Evolutionary conservation across 2,888 invertebrate genomes (phyloP).

Genomic region (Euspilapteryx auroguttella): DNA sequence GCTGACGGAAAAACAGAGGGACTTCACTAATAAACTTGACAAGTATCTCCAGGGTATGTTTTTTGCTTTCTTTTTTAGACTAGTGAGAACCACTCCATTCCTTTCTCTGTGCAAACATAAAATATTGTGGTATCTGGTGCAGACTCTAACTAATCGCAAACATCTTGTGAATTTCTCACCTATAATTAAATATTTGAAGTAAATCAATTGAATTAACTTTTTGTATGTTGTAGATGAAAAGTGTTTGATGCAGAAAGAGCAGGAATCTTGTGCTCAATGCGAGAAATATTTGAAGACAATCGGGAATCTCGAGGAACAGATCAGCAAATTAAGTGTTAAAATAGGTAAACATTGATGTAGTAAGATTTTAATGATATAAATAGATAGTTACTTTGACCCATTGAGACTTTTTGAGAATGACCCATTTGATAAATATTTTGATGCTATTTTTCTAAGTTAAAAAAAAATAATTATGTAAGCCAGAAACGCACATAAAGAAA

Average conservation of each 20-base stretch:
- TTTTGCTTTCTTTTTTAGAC: too few relatives aligned
- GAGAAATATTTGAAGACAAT: slow-evolving; percentile 37
- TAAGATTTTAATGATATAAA: too few relatives aligned
- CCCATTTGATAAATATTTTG: slow-evolving; percentile 1
- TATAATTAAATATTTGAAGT: too few relatives aligned
- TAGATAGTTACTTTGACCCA: slow-evolving; percentile 9
- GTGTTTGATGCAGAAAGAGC: slow-evolving; percentile 37
- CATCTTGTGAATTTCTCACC: too few relatives aligned
- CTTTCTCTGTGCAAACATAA: too few relatives aligned
- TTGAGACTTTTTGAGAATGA: background rate
- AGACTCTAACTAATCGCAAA: too few relatives aligned
- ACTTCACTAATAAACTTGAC: slow-evolving; percentile 41
- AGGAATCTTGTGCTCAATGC: slow-evolving; percentile 35
- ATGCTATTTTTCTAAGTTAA: too few relatives aligned
- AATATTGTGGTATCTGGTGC: too few relatives aligned
- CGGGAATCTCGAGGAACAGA: slow-evolving; percentile 33
- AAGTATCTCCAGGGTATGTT: slow-evolving; percentile 34
- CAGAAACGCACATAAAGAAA: too few relatives aligned
- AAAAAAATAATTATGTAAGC: too few relatives aligned
- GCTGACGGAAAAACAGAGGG: slow-evolving; percentile 55
- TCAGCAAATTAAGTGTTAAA: slow-evolving; percentile 32
- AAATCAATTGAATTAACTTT: too few relatives aligned
- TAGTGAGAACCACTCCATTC: too few relatives aligned
- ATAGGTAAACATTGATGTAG: slow-evolving; percentile 25
- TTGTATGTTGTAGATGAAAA: slow-evolving; percentile 46